Evolutionary conservation across 2,113 vertebrate genomes (phyloP).

Genomic region (Erinaceus europaeus): DNA sequence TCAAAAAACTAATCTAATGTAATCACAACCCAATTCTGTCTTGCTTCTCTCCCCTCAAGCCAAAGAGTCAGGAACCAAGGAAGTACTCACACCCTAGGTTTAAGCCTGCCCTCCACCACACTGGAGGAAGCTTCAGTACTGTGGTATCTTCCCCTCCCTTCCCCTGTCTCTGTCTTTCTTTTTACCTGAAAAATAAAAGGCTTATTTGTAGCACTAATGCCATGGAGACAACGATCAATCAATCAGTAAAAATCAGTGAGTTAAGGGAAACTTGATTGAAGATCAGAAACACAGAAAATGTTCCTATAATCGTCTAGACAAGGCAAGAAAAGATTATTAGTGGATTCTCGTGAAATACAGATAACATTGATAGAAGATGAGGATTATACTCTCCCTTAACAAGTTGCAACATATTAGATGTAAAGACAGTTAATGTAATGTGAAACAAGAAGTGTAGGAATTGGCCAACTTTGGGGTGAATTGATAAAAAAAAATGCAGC

Average conservation of each 20-base stretch:
- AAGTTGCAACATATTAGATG: not conserved
- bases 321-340: not conserved
- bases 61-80: too few species aligned
- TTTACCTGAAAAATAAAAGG: too few species aligned
- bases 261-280: not conserved
- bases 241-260: not conserved
- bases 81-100: too few species aligned
- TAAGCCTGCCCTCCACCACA: too few species aligned
- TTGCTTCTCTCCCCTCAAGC: too few species aligned
- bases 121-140: too few species aligned
- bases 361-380: not conserved
- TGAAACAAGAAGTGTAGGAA: not conserved
- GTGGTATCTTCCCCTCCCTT: too few species aligned
- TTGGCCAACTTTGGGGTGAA: not conserved
- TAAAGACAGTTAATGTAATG: not conserved
- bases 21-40: too few species aligned
- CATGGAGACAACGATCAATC: too few species aligned
- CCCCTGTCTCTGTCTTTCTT: too few species aligned
- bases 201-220: too few species aligned
- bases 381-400: not conserved
- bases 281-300: not conserved
- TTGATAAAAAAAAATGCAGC: not conserved
- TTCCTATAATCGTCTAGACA: not conserved
- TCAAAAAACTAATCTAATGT: too few species aligned
- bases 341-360: not conserved